A percentile compares a stretch with the other conserved stretches of the same genome.
Evolutionary conservation across 2,888 invertebrate species (phyloP).

Genomic region (Himalopsyche japonica): DNA sequence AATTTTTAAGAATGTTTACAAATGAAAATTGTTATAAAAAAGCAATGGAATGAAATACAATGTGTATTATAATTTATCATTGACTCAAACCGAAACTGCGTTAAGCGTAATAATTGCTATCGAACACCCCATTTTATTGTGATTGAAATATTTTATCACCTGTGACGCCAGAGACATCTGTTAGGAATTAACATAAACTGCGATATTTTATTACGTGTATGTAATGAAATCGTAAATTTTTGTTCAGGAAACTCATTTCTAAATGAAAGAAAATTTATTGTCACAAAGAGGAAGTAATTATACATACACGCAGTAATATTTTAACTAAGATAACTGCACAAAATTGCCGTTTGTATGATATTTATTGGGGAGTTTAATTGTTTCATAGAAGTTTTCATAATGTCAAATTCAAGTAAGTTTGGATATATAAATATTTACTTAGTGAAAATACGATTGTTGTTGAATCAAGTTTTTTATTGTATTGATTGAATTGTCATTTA

Average conservation of each 20-base stretch:
- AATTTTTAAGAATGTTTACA: no score
- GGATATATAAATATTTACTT: no score
- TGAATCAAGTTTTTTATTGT: no score
- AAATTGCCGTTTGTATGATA: no score
- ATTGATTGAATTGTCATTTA: no score
- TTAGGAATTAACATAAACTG: not conserved
- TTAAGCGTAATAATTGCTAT: not conserved
- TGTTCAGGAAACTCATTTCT: not conserved
- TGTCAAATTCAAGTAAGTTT: no score
- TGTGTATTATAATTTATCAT: not conserved
- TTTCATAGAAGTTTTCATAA: no score
- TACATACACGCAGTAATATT: not conserved
- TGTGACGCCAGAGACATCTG: not conserved
- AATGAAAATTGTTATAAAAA: no score
- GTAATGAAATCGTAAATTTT: not conserved
- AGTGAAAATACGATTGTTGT: no score
- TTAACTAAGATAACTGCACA: no score
- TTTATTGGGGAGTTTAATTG: no score
- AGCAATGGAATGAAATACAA: no score
- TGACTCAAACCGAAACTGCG: not conserved
- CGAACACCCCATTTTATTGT: not conserved
- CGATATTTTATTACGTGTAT: not conserved
- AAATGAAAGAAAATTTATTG: not conserved
- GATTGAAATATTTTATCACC: not conserved
- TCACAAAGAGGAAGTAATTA: not conserved